Base-by-base conservation (phyloP, 2,113 vertebrate species). In the Capreolus pygargus region DNA sequence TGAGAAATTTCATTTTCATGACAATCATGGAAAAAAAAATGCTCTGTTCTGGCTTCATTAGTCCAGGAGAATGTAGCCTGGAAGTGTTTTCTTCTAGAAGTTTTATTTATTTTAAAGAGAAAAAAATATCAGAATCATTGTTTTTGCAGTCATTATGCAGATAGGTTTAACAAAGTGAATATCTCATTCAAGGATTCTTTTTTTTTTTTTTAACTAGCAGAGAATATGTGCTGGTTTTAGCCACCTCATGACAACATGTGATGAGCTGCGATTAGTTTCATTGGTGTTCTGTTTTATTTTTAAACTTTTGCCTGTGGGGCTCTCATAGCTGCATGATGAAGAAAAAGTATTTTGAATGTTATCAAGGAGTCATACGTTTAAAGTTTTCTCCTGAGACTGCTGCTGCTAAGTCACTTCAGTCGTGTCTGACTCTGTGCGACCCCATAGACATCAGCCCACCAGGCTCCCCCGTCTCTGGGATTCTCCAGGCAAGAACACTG, bases 1-100 rank as follows among this genome's bases (percentile, higher is more conserved):
- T 47, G 83, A 86, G 86, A 83, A 92, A 86, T 78, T 86, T 94
- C 19, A 78, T 90, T 95, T 64, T 88, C 58, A 15, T n/a, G 33
- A 58, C 88, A 54, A 88, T 93, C 74, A 55, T 17, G 33, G 50
- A 45, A 94, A 61, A 50, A 94, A 94, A 98, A 58, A 78, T 67
- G 1, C 9, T 70, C 14, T 90, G 23, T 85, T 47, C 84, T 50
- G 43, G 13, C 54, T 87, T 85, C 39, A 16, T 95, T 60, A 60
- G 55, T 43, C 47, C 21, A 79, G 67, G 47, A n/a, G 61, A 61
- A 7, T 17, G 15, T 47, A 39, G 19, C 23, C 78, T 95, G 79
- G 27, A 61, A 93, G 7, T 28, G 5, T 28, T 81, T 76, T 93
- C 27, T 85, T 89, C 74, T 86, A 39, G 50, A 89, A 58, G 78